Conservation (phyloP, 2,797 vertebrate genomes). For the Amblyopsis hoosieri region DNA sequence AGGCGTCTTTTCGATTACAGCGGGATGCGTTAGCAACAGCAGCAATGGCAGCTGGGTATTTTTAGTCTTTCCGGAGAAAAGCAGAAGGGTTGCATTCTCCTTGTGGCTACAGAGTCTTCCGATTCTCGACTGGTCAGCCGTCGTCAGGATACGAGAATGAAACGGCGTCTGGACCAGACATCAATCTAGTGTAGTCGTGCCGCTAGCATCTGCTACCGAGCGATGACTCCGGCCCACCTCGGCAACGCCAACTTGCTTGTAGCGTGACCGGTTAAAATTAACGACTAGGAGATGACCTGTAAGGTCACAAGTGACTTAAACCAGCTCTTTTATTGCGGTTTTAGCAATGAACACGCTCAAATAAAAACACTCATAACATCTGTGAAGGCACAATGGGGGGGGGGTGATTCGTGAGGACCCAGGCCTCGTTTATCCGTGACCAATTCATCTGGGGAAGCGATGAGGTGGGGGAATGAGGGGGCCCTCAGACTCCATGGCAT, state of each 20-base stretch:
- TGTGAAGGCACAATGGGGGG: conserved; percentile 11
- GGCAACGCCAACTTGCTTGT: background rate
- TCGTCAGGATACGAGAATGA: conserved; percentile 10
- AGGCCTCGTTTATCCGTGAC: conserved; percentile 23
- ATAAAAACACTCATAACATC: conserved; percentile 30
- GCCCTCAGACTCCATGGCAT: conserved; percentile 21
- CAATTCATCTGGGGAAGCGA: conserved; percentile 3
- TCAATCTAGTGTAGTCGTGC: background rate
- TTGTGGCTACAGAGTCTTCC: background rate
- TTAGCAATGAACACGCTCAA: conserved; percentile 9
- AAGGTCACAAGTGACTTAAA: conserved; percentile 9
- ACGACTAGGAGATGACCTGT: conserved; percentile 4
- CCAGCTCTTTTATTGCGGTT: background rate
- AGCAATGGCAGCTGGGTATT: background rate
- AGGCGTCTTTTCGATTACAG: conserved; percentile 9
- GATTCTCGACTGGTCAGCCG: conserved; percentile 1
- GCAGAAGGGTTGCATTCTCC: too few relatives aligned
- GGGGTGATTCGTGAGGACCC: background rate
- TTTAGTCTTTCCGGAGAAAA: background rate
- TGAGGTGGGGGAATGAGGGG: conserved; percentile 1
- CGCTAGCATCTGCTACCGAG: background rate
- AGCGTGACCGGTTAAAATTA: conserved; percentile 4
- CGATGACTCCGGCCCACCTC: background rate
- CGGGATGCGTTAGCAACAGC: background rate
- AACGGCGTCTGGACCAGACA: background rate